phyloP scores from a whole-genome alignment of 2,113 vertebrate genomes.

The Anser cygnoides region DNA sequence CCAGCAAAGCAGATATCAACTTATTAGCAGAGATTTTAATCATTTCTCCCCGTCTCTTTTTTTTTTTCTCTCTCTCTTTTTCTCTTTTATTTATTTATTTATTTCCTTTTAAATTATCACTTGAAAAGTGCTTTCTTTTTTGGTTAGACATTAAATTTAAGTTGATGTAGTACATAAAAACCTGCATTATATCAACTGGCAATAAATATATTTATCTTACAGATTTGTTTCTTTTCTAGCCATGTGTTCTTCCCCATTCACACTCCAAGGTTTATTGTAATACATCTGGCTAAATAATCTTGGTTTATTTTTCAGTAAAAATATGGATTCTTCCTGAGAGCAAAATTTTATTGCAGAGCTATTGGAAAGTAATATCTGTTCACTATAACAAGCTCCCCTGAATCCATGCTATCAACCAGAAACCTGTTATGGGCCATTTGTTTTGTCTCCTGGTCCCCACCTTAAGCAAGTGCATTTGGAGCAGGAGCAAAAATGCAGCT shows the following conservation, averaged over 20 bases:
- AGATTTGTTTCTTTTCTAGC: slow-evolving; percentile 21
- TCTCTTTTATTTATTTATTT: not conserved
- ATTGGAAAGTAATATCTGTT: slow-evolving; percentile 22
- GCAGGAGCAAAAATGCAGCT: not conserved
- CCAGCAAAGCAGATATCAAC: slow-evolving; percentile 20
- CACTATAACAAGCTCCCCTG: slow-evolving; percentile 2
- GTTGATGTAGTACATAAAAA: not conserved
- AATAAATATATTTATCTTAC: slow-evolving; percentile 9
- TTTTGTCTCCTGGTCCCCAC: not conserved
- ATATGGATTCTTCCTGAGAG: slow-evolving; percentile 24
- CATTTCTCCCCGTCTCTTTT: not conserved
- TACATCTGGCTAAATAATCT: slow-evolving; percentile 17
- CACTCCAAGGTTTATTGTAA: slow-evolving; percentile 20
- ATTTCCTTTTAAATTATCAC: not conserved
- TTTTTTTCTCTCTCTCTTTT: not conserved
- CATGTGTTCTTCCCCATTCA: not conserved
- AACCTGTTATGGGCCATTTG: not conserved
- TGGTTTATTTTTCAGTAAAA: slow-evolving; percentile 48
- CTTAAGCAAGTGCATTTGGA: slow-evolving; percentile 2
- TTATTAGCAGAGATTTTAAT: slow-evolving; percentile 13
- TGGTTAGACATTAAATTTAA: not conserved
- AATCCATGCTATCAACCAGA: slow-evolving; percentile 8
- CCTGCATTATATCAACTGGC: not conserved
- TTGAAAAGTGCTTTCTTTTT: not conserved
- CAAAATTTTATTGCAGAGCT: slow-evolving; percentile 15